Percentiles rank a stretch among this genome's conserved stretches.
Conservation (phyloP, 1,140 invertebrate species). For the Dendroctonus ponderosae region DNA sequence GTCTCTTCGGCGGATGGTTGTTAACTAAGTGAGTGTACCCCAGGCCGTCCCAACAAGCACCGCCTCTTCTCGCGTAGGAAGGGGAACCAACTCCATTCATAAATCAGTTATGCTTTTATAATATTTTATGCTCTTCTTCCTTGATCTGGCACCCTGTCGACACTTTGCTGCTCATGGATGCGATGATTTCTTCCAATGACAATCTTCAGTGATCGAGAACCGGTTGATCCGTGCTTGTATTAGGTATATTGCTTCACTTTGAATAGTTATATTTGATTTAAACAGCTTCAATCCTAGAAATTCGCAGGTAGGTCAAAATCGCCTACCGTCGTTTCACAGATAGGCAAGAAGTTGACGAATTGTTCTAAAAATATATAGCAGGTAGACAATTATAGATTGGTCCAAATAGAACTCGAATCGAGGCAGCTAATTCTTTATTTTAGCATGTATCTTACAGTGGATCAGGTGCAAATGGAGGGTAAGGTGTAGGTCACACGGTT, state of each 20-base stretch:
- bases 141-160: constrained; percentile 11
- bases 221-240: too few relatives aligned
- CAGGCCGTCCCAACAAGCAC: constrained; percentile 42
- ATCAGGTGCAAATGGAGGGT: too few relatives aligned
- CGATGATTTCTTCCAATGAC: too few relatives aligned
- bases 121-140: constrained; percentile 17
- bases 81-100: constrained; percentile 42
- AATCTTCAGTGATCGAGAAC: too few relatives aligned
- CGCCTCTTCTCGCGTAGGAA: constrained; percentile 45
- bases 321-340: background rate
- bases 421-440: too few relatives aligned
- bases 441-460: too few relatives aligned
- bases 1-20: constrained; percentile 41
- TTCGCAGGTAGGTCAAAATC: background rate
- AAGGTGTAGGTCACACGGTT: too few relatives aligned
- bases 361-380: too few relatives aligned
- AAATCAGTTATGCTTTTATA: constrained; percentile 46
- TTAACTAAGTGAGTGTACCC: constrained; percentile 46
- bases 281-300: background rate
- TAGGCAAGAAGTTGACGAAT: background rate
- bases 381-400: too few relatives aligned
- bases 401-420: too few relatives aligned
- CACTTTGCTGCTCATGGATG: background rate
- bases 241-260: background rate
- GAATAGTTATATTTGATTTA: background rate